phyloP scores from a whole-genome alignment of 2,797 vertebrate species.

The Rhynchonycteris naso region DNA sequence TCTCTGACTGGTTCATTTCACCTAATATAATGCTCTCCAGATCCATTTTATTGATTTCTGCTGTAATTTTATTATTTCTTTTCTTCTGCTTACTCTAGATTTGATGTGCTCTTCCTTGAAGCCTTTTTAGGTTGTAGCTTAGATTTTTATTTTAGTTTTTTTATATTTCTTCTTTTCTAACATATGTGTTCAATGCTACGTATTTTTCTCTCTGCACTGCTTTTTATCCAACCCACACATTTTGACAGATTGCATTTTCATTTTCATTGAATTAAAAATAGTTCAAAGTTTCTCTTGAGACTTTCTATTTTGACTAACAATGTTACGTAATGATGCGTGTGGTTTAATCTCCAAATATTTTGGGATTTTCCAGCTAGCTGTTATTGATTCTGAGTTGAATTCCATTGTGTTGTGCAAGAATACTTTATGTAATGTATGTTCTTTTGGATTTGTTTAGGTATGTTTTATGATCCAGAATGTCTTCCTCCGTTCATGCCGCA shows the following conservation, averaged over 20 bases:
- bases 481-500: background rate
- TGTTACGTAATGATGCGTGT: background rate
- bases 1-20: no score
- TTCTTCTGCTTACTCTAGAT: background rate
- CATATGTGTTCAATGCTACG: rapidly evolving
- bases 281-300: background rate
- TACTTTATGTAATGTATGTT: background rate
- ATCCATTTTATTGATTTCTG: background rate
- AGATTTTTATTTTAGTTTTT: background rate
- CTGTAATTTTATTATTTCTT: background rate
- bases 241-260: background rate
- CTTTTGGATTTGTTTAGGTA: background rate
- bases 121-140: background rate
- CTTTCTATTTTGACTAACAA: background rate
- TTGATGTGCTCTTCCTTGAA: background rate
- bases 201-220: background rate
- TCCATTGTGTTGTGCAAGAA: background rate
- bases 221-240: background rate
- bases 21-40: no score
- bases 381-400: background rate
- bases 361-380: background rate
- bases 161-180: background rate
- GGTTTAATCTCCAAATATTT: background rate
- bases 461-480: constrained; percentile 18
- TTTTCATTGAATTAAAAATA: background rate